These are phyloP conservation scores for Ataeniobius toweri DNA, from an alignment of 2,797 vertebrate species.

Conservation along the genomic window DNA sequence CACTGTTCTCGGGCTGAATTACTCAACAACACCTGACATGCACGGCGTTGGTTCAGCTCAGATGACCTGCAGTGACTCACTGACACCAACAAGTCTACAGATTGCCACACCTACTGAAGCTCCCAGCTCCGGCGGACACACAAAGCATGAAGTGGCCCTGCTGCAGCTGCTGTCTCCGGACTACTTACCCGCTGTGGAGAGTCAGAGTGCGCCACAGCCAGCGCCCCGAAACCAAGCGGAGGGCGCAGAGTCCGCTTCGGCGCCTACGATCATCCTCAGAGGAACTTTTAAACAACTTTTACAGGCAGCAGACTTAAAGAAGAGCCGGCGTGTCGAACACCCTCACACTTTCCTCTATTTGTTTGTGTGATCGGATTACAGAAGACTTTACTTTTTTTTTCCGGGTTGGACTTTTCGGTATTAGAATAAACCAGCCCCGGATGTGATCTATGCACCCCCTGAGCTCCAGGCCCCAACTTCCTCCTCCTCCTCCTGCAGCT, in stretches of 20 bases:
- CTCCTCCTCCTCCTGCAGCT: constrained; percentile 13
- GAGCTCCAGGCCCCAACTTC: constrained; percentile 43
- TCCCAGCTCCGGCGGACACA: background rate
- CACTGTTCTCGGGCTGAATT: constrained; percentile 17
- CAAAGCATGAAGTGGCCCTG: constrained; percentile 14
- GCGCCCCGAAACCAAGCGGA: constrained; percentile 62
- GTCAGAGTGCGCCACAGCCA: constrained; percentile 71
- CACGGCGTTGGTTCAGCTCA: constrained; percentile 36
- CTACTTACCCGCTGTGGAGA: constrained; percentile 65
- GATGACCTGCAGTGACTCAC: constrained; percentile 60
- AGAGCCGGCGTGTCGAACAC: constrained; percentile 21
- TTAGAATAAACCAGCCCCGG: constrained; percentile 83
- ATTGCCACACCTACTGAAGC: constrained; percentile 61
- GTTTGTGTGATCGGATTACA: constrained; percentile 62
- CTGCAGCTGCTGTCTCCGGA: constrained; percentile 13
- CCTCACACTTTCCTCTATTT: constrained; percentile 39
- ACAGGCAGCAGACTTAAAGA: background rate
- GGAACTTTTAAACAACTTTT: constrained; percentile 34
- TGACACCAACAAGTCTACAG: constrained; percentile 7
- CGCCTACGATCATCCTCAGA: constrained; percentile 35
- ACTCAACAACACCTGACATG: constrained; percentile 54
- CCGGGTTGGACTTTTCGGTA: constrained; percentile 77
- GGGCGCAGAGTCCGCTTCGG: constrained; percentile 4
- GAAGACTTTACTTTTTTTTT: constrained; percentile 67
- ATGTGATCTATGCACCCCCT: constrained; percentile 74